Percentiles rank a stretch among this genome's conserved stretches.
Conservation (phyloP, 2,113 vertebrate species). For the Hippocampus zosterae region DNA sequence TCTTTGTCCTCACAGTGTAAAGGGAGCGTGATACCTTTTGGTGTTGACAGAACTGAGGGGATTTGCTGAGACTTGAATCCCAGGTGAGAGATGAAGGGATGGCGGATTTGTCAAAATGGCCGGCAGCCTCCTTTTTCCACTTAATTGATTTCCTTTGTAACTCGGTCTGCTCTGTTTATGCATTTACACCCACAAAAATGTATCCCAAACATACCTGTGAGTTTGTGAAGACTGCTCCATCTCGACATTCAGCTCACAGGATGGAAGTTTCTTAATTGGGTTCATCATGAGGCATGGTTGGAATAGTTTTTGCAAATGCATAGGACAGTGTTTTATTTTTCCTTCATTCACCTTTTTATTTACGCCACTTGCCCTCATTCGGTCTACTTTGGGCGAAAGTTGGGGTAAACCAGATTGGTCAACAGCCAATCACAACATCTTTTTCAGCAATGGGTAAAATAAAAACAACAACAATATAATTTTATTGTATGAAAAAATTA, state of each 20-base stretch:
- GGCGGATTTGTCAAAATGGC: conserved; percentile 14
- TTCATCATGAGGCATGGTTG: neutral
- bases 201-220: conserved; percentile 22
- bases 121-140: conserved; percentile 15
- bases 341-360: neutral
- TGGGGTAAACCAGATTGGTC: neutral
- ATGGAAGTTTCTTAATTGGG: neutral
- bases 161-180: conserved; percentile 37
- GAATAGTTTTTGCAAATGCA: neutral
- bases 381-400: neutral
- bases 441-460: neutral
- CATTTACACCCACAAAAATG: conserved; percentile 25
- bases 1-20: conserved; percentile 5
- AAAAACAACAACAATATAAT: neutral
- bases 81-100: conserved; percentile 37
- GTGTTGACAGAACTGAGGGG: conserved; percentile 14
- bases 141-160: conserved; percentile 43
- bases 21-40: conserved; percentile 7
- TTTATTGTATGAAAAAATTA: neutral
- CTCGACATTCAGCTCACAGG: neutral
- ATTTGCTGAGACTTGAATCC: conserved; percentile 44
- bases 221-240: neutral
- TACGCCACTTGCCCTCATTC: neutral
- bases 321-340: too few species aligned
- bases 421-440: neutral